Base-by-base conservation (phyloP, 2,113 vertebrate genomes). In the Anarhynchus alexandrinus region DNA sequence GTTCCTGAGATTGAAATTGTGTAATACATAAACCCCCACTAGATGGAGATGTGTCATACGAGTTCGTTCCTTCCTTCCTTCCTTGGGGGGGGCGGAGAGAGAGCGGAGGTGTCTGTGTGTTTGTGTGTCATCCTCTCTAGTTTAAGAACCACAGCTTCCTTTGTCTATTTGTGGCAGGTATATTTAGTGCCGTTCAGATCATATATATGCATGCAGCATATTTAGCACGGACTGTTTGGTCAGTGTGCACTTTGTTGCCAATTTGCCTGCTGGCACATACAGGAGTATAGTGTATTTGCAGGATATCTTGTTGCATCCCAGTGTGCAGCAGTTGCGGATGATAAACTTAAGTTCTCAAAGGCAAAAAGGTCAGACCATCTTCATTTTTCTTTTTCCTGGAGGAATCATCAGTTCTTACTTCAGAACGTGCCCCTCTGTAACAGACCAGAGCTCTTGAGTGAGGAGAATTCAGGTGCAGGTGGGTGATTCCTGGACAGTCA, bases 1-100 rank as follows among this genome's bases (percentile, higher is more conserved):
- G 3, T 9, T 42, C 6, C 2, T 1, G 45, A 45, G 38, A 6
- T 26, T 6, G 5, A 20, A 45, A 6, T 9, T 18, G 55, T 86
- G 55, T 42, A 5, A 36, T 16, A 21, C 47, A 42, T 0, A 13
- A 32, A 38, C 10, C 27, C 40, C 85, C 96, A 62, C 92, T 57
- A 94, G 96, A 80, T 86, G 96, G 96, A 27, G 95, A n/a, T 54
- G 69, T 22, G 19, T n/a, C 30, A 34, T 11, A 4, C 21, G 36
- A 11, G 36, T 36, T 86, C 32, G 1, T 25, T 10, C 57, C 23
- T 14, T 2, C 38, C 30, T 22, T 16, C 27, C 38, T 51, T 15
- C 3, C 22, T 18, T 21, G 47, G 21, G 3, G 2, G 21, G 27
- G 23, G 11, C 2, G 2, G 11, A 17, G 61, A 5, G 61, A 7